These are phyloP conservation scores for Choloepus didactylus DNA, from an alignment of 2,797 vertebrate species.

Conservation along the genomic window DNA sequence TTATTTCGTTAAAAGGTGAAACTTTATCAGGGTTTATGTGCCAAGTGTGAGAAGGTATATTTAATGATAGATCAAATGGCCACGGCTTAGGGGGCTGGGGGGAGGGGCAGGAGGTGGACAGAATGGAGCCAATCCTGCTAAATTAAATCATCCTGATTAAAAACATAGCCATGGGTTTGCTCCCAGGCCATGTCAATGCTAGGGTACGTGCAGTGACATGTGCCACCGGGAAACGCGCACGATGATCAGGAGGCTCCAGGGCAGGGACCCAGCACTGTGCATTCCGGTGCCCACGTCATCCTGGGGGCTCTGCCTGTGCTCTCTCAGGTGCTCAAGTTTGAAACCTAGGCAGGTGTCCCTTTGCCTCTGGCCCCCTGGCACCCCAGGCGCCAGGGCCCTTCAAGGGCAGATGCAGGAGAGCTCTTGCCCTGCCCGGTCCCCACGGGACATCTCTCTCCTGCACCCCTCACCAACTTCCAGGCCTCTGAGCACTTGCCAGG, in stretches of 20 bases:
- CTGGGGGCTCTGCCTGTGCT: not conserved
- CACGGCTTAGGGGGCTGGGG: conserved; percentile 78
- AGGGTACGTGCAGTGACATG: rapidly evolving
- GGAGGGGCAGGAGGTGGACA: not conserved
- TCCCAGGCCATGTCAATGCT: conserved; percentile 68
- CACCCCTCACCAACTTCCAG: not conserved
- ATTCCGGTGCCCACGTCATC: not conserved
- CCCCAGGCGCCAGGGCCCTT: not conserved
- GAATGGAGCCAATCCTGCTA: conserved; percentile 23
- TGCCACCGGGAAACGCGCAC: not conserved
- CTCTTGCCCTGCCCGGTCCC: not conserved
- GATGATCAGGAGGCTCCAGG: rapidly evolving
- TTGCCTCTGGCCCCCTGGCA: not conserved
- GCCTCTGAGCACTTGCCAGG: not conserved
- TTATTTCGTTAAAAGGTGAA: conserved; percentile 93
- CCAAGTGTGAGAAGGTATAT: conserved; percentile 89
- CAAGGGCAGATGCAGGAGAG: rapidly evolving
- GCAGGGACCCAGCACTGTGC: no score
- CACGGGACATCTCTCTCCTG: not conserved
- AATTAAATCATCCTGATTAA: conserved; percentile 76
- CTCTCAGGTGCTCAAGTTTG: not conserved
- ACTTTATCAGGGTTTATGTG: conserved; percentile 88
- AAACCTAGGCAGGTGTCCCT: not conserved
- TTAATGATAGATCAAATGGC: conserved; percentile 89
- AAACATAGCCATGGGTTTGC: conserved; percentile 76